Percentiles rank a stretch among this genome's conserved stretches.
These are phyloP conservation scores for Heliconius melpomene DNA, from an alignment of 1,140 invertebrate genomes.

Conservation along the genomic window DNA sequence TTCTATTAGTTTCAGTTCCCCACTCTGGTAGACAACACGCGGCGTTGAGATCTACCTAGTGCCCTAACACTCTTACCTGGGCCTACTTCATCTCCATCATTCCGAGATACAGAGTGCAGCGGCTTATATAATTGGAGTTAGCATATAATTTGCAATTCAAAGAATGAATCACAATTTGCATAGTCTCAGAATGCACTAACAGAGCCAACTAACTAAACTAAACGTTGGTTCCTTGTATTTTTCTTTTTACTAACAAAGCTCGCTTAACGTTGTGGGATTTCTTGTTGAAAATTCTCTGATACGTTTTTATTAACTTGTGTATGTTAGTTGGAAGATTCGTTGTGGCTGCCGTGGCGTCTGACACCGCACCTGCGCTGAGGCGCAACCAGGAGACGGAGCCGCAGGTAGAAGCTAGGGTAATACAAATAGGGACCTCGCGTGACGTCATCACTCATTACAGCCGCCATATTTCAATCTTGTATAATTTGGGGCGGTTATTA, in stretches of 20 bases:
- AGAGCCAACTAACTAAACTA: background rate
- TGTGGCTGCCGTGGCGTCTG: too few relatives aligned
- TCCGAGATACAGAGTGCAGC: too few relatives aligned
- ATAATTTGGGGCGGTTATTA: background rate
- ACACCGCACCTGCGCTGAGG: too few relatives aligned
- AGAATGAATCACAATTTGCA: background rate
- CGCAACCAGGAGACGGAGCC: too few relatives aligned
- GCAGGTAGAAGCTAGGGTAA: background rate
- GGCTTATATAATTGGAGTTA: background rate
- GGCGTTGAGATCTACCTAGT: too few relatives aligned
- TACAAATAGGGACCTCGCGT: background rate
- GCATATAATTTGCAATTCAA: slow-evolving; percentile 7
- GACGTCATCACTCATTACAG: background rate
- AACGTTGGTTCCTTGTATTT: background rate
- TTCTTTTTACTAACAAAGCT: background rate
- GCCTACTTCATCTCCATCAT: too few relatives aligned
- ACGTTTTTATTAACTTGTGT: background rate
- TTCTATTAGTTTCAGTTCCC: too few relatives aligned
- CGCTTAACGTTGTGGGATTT: background rate
- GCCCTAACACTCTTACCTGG: background rate
- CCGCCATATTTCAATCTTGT: background rate
- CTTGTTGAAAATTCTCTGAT: background rate
- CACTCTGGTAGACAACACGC: too few relatives aligned
- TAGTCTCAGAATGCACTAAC: background rate
- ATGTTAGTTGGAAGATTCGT: background rate